Evolutionary conservation across 2,888 invertebrate genomes (phyloP).

Genomic region (Argynnis bischoffii): DNA sequence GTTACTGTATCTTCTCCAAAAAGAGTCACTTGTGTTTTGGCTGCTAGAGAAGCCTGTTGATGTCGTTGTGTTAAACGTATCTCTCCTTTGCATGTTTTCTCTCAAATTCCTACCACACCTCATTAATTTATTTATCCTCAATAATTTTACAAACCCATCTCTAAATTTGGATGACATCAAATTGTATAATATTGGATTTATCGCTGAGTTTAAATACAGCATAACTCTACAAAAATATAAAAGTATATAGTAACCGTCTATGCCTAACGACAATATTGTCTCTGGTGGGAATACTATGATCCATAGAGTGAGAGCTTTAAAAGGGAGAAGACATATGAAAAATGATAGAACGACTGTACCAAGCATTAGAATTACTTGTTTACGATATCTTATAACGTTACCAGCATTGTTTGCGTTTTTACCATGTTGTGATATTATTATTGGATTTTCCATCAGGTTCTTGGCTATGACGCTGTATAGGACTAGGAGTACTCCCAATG

Average conservation of each 20-base stretch:
- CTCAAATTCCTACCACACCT: slow-evolving; percentile 68
- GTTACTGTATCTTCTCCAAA: slow-evolving; percentile 84
- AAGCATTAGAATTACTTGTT: slow-evolving; percentile 93
- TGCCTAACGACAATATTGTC: slow-evolving; percentile 85
- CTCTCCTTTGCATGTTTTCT: slow-evolving; percentile 84
- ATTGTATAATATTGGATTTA: slow-evolving; percentile 95
- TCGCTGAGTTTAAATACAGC: slow-evolving; percentile 94
- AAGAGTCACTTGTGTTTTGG: slow-evolving; percentile 83
- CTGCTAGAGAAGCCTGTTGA: slow-evolving; percentile 83
- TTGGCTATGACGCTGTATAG: slow-evolving; percentile 93
- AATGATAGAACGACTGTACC: slow-evolving; percentile 95
- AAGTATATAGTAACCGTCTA: slow-evolving; percentile 91
- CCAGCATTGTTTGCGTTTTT: slow-evolving; percentile 72
- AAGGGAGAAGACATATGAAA: slow-evolving; percentile 94
- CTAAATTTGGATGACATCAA: slow-evolving; percentile 96
- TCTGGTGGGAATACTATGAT: slow-evolving; percentile 90
- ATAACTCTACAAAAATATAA: slow-evolving; percentile 93
- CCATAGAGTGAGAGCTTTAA: slow-evolving; percentile 93
- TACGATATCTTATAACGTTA: slow-evolving; percentile 87
- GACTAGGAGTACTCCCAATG: slow-evolving; percentile 89
- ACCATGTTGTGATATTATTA: slow-evolving; percentile 84
- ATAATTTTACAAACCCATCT: slow-evolving; percentile 88
- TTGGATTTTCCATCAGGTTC: slow-evolving; percentile 91
- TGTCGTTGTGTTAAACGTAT: slow-evolving; percentile 85
- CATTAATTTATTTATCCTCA: slow-evolving; percentile 76